Evolutionary conservation across 92 coral and sea anemone genomes (phyloP).

Genomic region (Ricordea florida): DNA sequence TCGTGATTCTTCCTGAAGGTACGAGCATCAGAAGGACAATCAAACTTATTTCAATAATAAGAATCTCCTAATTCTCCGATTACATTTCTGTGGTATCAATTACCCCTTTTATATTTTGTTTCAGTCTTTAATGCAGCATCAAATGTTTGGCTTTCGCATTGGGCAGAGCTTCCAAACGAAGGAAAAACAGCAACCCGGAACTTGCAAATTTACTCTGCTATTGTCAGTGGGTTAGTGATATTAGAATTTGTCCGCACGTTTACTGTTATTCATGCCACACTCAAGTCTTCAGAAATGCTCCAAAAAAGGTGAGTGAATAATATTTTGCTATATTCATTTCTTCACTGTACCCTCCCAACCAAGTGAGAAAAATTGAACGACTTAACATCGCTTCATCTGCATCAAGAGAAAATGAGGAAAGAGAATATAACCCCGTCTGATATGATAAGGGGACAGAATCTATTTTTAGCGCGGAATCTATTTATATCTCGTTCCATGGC

Average conservation of each 20-base stretch:
- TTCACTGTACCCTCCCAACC: not conserved
- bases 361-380: too few relatives aligned
- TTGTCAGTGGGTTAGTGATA: slow-evolving; percentile 29
- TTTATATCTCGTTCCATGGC: too few relatives aligned
- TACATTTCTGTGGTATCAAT: not conserved
- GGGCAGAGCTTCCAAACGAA: slow-evolving; percentile 16
- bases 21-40: too few relatives aligned
- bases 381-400: too few relatives aligned
- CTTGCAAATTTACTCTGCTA: slow-evolving; percentile 29
- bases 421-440: too few relatives aligned
- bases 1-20: slow-evolving; percentile 44
- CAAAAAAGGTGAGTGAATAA: slow-evolving; percentile 9
- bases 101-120: not conserved
- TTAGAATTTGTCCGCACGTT: slow-evolving; percentile 23
- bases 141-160: slow-evolving; percentile 46
- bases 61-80: too few relatives aligned
- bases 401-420: too few relatives aligned
- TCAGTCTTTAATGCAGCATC: slow-evolving; percentile 11
- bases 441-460: too few relatives aligned
- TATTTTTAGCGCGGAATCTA: too few relatives aligned
- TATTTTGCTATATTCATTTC: not conserved
- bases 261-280: slow-evolving; percentile 21
- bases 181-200: not conserved
- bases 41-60: not conserved
- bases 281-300: slow-evolving; percentile 18